A percentile compares a stretch with the other conserved stretches of the same genome.
Conservation (phyloP, 2,888 invertebrate genomes). For the Euplagia quadripunctaria region DNA sequence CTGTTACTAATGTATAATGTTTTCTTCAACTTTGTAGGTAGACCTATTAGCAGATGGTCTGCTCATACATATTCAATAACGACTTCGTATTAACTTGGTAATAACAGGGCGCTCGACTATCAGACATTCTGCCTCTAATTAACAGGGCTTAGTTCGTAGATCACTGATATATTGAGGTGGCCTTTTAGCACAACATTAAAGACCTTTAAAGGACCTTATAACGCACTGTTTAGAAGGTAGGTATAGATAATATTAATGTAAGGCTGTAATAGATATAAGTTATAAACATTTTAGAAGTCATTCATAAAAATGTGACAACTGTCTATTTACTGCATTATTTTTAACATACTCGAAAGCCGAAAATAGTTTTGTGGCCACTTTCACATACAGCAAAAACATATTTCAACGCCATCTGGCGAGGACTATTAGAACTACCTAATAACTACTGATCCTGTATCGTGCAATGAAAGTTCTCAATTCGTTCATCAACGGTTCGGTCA, state of each 20-base stretch:
- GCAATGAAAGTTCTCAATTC: background rate
- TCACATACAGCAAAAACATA: background rate
- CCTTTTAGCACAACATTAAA: background rate
- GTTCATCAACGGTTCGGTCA: background rate
- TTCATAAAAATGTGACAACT: background rate
- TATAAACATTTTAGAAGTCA: too few species aligned
- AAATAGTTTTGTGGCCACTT: background rate
- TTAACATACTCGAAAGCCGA: background rate
- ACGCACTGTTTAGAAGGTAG: background rate
- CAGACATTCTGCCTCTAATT: conserved; percentile 24
- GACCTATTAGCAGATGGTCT: conserved; percentile 25
- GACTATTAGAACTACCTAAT: too few species aligned
- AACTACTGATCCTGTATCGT: background rate
- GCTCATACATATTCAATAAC: conserved; percentile 41
- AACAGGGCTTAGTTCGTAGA: conserved; percentile 14
- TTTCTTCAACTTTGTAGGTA: background rate
- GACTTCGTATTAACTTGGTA: conserved; percentile 31
- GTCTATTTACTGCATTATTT: background rate
- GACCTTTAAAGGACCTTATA: background rate
- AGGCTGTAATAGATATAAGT: background rate
- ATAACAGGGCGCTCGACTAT: conserved; percentile 29
- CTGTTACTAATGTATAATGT: background rate
- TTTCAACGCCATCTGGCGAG: too few species aligned
- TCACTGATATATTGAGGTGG: background rate
- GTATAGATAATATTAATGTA: background rate